A percentile compares a stretch with the other conserved stretches of the same genome.
These are phyloP conservation scores for Rhopalosiphum padi DNA, from an alignment of 1,140 invertebrate genomes.

Conservation along the genomic window DNA sequence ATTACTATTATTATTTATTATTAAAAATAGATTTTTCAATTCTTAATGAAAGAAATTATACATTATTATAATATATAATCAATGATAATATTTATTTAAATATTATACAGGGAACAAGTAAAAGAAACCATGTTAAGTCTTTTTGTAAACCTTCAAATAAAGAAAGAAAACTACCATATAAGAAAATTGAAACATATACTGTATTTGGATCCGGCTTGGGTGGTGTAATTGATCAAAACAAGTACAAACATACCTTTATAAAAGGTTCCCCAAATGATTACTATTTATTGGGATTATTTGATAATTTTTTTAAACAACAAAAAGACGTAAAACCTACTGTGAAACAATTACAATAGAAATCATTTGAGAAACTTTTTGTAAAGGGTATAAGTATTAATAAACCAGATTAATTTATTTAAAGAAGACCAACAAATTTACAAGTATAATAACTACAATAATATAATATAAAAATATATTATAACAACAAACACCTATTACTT, in stretches of 20 bases:
- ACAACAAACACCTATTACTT: not conserved
- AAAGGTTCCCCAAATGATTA: slow-evolving; percentile 25
- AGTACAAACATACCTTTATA: slow-evolving; percentile 29
- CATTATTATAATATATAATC: not conserved
- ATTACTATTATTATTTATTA: not conserved
- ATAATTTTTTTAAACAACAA: not conserved
- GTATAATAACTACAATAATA: not conserved
- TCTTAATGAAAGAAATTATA: not conserved
- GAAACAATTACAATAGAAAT: too few relatives aligned
- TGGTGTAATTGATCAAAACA: not conserved
- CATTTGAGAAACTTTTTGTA: too few relatives aligned
- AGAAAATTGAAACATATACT: slow-evolving; percentile 39
- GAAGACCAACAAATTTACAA: not conserved
- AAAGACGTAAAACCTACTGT: not conserved
- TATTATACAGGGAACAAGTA: not conserved
- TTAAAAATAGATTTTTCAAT: not conserved
- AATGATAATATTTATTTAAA: not conserved
- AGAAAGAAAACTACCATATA: slow-evolving; percentile 8
- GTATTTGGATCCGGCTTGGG: not conserved
- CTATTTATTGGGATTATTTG: slow-evolving; percentile 4
- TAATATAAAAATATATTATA: not conserved
- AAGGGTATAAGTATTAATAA: too few relatives aligned
- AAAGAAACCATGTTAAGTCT: not conserved
- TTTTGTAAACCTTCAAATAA: not conserved
- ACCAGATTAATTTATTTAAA: too few relatives aligned